Percentiles rank a stretch among this genome's conserved stretches.
Conservation (phyloP, 2,888 invertebrate species). For the Ochropacha duplaris region DNA sequence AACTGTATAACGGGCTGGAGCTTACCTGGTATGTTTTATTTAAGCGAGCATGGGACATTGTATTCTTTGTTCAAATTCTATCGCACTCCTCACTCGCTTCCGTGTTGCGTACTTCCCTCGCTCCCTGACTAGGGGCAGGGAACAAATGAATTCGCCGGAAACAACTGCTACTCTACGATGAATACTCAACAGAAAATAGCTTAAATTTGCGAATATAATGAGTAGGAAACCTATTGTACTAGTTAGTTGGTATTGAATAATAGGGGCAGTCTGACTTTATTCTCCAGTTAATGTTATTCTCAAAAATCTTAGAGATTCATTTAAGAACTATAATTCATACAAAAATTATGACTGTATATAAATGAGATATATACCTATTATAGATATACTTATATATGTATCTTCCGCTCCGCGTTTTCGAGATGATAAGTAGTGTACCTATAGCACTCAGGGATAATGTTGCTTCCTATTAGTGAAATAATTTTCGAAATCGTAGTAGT, state of each 20-base stretch:
- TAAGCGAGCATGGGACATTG: constrained; percentile 23
- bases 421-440: too few relatives aligned
- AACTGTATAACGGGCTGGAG: not conserved
- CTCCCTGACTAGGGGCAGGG: constrained; percentile 17
- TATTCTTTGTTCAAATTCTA: constrained; percentile 44
- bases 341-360: too few relatives aligned
- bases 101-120: constrained; percentile 26
- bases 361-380: too few relatives aligned
- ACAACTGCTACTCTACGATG: constrained; percentile 13
- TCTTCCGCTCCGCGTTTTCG: too few relatives aligned
- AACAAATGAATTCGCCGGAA: constrained; percentile 19
- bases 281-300: not conserved
- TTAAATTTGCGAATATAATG: constrained; percentile 12
- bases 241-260: not conserved
- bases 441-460: too few relatives aligned
- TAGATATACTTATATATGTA: too few relatives aligned
- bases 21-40: constrained; percentile 3
- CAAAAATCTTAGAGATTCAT: too few relatives aligned
- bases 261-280: not conserved
- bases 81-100: constrained; percentile 31
- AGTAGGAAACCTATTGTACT: not conserved
- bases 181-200: constrained; percentile 11
- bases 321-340: too few relatives aligned
- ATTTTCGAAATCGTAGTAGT: too few relatives aligned
- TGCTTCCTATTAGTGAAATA: too few relatives aligned